Percentiles rank a stretch among this genome's conserved stretches.
These are phyloP conservation scores for Microtus richardsoni DNA, from an alignment of 2,113 vertebrate species.

Conservation along the genomic window DNA sequence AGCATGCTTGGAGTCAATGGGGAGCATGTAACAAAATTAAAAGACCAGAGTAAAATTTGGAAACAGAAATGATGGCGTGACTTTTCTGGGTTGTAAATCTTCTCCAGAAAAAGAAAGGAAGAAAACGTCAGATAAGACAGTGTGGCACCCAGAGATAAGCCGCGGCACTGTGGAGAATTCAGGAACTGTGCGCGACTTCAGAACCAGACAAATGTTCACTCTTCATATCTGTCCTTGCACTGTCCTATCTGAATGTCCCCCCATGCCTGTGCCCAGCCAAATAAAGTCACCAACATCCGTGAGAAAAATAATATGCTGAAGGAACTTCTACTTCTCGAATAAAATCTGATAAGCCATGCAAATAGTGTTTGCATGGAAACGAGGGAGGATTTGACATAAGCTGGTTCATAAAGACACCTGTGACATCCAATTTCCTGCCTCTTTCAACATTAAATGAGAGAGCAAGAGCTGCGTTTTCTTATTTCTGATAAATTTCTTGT, in stretches of 20 bases:
- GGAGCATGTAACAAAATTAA: constrained; percentile 57
- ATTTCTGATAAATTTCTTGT: constrained; percentile 48
- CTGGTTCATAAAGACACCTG: constrained; percentile 69
- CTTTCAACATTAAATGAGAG: constrained; percentile 58
- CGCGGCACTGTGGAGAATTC: constrained; percentile 27
- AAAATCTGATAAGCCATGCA: constrained; percentile 47
- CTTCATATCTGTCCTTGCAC: constrained; percentile 55
- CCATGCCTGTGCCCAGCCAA: background rate
- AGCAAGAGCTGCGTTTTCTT: background rate
- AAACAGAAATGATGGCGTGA: constrained; percentile 65
- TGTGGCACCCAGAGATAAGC: constrained; percentile 11
- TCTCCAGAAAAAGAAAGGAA: constrained; percentile 31
- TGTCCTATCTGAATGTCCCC: constrained; percentile 65
- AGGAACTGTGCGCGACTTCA: constrained; percentile 42
- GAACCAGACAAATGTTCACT: constrained; percentile 65
- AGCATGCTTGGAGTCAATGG: constrained; percentile 73
- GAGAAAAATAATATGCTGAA: constrained; percentile 75
- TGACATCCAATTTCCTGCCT: constrained; percentile 62
- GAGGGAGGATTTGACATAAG: constrained; percentile 58
- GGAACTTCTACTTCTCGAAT: constrained; percentile 49
- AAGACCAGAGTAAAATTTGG: constrained; percentile 57
- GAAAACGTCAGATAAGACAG: background rate
- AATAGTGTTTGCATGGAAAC: background rate
- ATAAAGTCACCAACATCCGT: constrained; percentile 69
- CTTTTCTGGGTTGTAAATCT: constrained; percentile 75